phyloP scores from a whole-genome alignment of 2,888 invertebrate genomes.

The Sarcophaga variegata region DNA sequence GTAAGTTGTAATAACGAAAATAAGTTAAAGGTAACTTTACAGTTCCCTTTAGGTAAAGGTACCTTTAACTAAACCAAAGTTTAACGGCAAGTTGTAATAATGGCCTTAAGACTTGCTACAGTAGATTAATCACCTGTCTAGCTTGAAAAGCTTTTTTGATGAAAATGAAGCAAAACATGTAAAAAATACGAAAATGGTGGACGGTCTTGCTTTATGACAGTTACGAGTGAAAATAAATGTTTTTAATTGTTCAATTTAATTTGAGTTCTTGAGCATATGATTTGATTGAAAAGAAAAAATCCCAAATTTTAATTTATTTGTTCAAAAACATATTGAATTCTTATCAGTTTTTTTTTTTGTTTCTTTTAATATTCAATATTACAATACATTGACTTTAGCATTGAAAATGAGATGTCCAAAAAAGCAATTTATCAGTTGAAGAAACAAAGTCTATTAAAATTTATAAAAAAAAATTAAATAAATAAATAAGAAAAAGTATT shows the following conservation, averaged over 20 bases:
- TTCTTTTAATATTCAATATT: constrained; percentile 1
- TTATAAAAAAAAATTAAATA: neutral
- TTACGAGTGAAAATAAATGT: neutral
- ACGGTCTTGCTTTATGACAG: no score
- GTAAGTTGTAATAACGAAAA: no score
- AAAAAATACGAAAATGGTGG: no score
- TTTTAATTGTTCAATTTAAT: neutral
- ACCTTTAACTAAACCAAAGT: no score
- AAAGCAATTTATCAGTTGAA: constrained; percentile 40
- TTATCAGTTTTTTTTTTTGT: neutral
- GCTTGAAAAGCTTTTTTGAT: no score
- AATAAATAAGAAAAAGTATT: neutral
- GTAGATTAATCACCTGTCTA: no score
- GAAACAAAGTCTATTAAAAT: neutral
- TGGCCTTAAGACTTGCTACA: no score
- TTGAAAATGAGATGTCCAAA: constrained; percentile 24
- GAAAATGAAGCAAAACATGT: no score
- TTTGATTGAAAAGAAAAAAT: no score
- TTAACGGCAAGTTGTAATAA: no score
- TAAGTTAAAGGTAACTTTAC: no score
- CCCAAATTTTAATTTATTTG: neutral
- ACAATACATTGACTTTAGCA: constrained; percentile 38
- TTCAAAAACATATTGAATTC: constrained; percentile 28
- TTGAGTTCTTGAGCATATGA: neutral
- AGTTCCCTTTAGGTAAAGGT: no score